Evolutionary conservation across 2,113 vertebrate species (phyloP).

Genomic region (Coracopsis vasa): DNA sequence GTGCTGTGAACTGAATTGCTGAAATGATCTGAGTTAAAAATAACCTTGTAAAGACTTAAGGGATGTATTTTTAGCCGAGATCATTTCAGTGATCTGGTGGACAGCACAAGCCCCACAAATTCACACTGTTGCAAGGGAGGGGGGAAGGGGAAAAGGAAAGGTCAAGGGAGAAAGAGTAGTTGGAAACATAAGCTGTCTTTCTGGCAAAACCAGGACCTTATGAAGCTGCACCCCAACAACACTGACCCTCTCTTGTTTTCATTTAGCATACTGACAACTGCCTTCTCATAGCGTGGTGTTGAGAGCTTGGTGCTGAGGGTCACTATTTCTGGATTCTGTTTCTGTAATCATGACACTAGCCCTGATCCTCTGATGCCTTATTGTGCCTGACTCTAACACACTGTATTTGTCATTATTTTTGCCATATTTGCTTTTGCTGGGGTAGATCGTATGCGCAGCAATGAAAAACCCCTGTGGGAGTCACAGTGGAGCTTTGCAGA

Average conservation of each 20-base stretch:
- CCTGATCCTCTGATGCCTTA: background rate
- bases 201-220: background rate
- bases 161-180: slow-evolving; percentile 13
- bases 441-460: background rate
- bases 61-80: slow-evolving; percentile 38
- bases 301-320: background rate
- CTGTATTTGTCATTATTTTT: background rate
- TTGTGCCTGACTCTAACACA: background rate
- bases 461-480: background rate
- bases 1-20: background rate
- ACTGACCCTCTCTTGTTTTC: background rate
- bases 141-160: background rate
- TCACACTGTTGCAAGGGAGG: background rate
- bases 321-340: background rate
- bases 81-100: slow-evolving; percentile 36
- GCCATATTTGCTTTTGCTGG: background rate
- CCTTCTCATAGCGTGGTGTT: background rate
- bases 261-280: background rate
- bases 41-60: slow-evolving; percentile 46
- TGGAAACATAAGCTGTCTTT: background rate
- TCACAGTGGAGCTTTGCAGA: background rate
- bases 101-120: slow-evolving; percentile 14
- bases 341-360: background rate
- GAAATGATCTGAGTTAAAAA: slow-evolving; percentile 53
- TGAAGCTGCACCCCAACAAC: background rate